Evolutionary conservation across 2,888 invertebrate species (phyloP).

Genomic region (Andrena flavipes): DNA sequence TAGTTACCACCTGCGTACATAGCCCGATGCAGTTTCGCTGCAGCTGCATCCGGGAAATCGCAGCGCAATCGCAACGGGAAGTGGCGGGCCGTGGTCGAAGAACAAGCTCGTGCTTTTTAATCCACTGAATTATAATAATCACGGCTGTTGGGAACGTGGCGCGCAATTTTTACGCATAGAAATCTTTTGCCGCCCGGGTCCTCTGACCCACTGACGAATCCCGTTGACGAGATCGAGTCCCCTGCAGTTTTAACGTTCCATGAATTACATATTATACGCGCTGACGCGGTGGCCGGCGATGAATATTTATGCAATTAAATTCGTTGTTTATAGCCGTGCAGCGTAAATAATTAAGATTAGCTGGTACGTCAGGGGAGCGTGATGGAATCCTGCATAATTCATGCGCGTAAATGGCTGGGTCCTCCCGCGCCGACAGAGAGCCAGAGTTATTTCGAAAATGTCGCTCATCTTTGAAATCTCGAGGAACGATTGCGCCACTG

Average conservation of each 20-base stretch:
- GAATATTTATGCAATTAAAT: constrained; percentile 54
- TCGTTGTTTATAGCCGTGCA: constrained; percentile 34
- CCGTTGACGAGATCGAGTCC: constrained; percentile 11
- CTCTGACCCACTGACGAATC: constrained; percentile 20
- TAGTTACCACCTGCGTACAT: background rate
- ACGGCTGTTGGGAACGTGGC: background rate
- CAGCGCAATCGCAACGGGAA: background rate
- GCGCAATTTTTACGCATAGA: background rate
- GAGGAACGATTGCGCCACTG: constrained; percentile 6
- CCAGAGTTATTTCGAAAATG: constrained; percentile 15
- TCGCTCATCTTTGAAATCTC: constrained; percentile 16
- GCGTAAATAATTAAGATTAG: constrained; percentile 51
- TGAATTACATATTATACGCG: constrained; percentile 51
- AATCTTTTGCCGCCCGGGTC: background rate
- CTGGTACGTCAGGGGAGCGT: constrained; percentile 8
- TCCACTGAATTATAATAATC: background rate
- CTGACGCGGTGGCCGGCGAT: constrained; percentile 11
- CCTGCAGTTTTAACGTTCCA: constrained; percentile 46
- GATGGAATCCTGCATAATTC: constrained; percentile 49
- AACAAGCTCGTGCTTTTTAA: background rate
- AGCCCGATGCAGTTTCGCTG: background rate
- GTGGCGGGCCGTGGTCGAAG: background rate
- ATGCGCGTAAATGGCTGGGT: constrained; percentile 13
- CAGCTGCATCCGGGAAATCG: background rate
- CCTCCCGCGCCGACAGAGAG: background rate